phyloP scores from a whole-genome alignment of 2,797 vertebrate species.

The Megalops cyprinoides region DNA sequence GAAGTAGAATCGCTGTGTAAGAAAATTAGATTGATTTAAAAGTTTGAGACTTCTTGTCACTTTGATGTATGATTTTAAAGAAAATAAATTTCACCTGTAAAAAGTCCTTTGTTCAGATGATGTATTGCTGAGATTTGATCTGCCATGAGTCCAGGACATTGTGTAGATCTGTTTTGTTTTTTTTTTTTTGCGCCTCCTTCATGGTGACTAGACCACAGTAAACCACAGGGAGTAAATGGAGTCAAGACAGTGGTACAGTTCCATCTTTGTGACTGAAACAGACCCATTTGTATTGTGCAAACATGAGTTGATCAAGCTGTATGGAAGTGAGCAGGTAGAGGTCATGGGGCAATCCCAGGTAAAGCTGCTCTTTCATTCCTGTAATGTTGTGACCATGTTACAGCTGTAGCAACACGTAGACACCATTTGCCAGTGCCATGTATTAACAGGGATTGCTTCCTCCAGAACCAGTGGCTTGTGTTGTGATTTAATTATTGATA shows the following conservation, averaged over 20 bases:
- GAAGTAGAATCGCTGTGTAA: neutral
- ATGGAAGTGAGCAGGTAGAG: too few species aligned
- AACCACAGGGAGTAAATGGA: neutral
- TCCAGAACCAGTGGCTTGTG: neutral
- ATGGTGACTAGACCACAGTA: neutral
- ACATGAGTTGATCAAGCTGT: neutral
- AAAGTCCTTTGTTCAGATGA: neutral
- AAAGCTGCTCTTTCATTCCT: too few species aligned
- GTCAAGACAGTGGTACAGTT: neutral
- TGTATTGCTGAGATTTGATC: neutral
- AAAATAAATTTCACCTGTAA: neutral
- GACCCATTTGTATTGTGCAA: neutral
- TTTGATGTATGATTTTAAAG: neutral
- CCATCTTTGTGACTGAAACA: neutral
- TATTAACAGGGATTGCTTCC: neutral
- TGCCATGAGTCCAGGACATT: neutral
- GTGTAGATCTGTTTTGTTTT: neutral
- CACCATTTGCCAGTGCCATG: neutral
- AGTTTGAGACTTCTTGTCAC: neutral
- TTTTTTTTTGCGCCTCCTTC: too few species aligned
- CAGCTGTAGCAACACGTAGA: too few species aligned
- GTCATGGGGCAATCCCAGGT: neutral
- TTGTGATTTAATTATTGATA: neutral
- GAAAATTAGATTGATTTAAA: neutral
- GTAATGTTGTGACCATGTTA: too few species aligned